Percentiles rank a stretch among this genome's conserved stretches.
These are phyloP conservation scores for Scytalopus superciliaris DNA, from an alignment of 2,113 vertebrate genomes.

Conservation along the genomic window DNA sequence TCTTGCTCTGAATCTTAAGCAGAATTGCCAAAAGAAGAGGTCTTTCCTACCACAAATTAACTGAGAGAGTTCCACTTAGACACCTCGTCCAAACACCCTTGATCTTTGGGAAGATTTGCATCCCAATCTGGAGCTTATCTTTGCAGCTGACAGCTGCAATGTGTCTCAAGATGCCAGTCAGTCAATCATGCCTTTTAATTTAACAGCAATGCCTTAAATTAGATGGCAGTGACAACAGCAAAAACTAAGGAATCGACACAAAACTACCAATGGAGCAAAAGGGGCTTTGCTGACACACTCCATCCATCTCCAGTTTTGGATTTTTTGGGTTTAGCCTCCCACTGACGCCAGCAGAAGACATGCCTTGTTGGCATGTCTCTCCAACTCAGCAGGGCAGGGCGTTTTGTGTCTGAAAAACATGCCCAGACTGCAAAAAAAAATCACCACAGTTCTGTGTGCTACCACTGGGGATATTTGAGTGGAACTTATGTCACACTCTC, in stretches of 20 bases:
- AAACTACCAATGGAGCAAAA: background rate
- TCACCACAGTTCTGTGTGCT: background rate
- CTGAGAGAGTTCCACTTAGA: background rate
- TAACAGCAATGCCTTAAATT: constrained; percentile 50
- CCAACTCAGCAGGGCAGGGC: background rate
- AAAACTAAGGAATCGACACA: constrained; percentile 4
- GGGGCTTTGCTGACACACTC: constrained; percentile 10
- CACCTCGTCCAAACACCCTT: background rate
- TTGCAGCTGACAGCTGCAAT: constrained; percentile 54
- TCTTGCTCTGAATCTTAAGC: background rate
- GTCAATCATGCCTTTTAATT: constrained; percentile 44
- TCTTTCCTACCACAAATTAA: background rate
- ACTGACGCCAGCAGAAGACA: background rate
- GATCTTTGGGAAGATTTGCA: constrained; percentile 29
- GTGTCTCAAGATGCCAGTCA: constrained; percentile 26
- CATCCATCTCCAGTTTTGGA: background rate
- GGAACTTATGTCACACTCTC: background rate
- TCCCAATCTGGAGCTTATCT: background rate
- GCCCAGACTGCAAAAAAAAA: background rate
- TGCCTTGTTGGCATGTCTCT: background rate
- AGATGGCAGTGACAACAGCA: constrained; percentile 11
- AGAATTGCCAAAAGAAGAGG: background rate
- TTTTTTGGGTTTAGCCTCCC: background rate
- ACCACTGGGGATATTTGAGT: background rate
- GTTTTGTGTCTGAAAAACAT: background rate